Conservation (phyloP, 2,888 invertebrate genomes). For the Glaucopsyche alexis region DNA sequence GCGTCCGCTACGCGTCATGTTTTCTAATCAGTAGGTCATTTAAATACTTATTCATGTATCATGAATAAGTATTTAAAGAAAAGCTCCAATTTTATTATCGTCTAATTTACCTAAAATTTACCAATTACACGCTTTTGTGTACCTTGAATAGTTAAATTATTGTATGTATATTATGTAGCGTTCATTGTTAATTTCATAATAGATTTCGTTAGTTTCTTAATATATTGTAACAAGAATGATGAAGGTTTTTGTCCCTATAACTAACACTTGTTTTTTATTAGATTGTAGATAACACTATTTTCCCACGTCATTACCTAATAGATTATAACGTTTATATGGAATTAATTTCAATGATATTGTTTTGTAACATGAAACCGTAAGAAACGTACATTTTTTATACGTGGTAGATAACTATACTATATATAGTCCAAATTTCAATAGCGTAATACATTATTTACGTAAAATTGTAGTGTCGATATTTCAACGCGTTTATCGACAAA, state of each 20-base stretch:
- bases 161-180: background rate
- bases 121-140: background rate
- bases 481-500: background rate
- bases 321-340: background rate
- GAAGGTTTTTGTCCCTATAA: too few relatives aligned
- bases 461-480: background rate
- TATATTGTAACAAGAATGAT: background rate
- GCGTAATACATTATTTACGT: background rate
- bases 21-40: background rate
- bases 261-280: too few relatives aligned
- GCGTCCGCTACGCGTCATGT: background rate
- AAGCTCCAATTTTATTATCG: background rate
- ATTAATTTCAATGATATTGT: background rate
- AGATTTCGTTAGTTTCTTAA: background rate
- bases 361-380: too few relatives aligned
- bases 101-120: background rate
- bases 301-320: background rate
- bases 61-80: too few relatives aligned
- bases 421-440: background rate
- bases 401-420: too few relatives aligned
- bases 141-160: background rate
- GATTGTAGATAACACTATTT: too few relatives aligned
- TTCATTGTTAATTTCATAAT: background rate
- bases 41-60: too few relatives aligned
- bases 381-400: too few relatives aligned